Evolutionary conservation across 2,797 vertebrate species (phyloP).

Genomic region (Serranus cabrilla): DNA sequence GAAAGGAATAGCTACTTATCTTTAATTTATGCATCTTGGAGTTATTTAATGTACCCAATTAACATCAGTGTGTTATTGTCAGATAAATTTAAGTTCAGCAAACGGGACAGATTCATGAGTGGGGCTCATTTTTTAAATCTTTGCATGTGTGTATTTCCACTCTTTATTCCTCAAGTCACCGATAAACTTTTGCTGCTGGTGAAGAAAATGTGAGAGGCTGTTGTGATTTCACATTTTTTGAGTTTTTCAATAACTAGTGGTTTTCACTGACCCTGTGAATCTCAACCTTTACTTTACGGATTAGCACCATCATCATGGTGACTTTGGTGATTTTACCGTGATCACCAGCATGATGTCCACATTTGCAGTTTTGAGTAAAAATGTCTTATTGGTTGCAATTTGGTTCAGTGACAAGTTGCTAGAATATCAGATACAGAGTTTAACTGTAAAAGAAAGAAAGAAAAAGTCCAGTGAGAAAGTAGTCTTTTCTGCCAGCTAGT

Average conservation of each 20-base stretch:
- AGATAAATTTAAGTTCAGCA: constrained; percentile 3
- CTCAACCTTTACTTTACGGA: background rate
- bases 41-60: constrained; percentile 31
- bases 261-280: background rate
- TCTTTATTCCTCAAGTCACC: background rate
- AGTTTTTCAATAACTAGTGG: background rate
- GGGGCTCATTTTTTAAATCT: background rate
- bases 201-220: background rate
- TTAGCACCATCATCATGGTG: background rate
- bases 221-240: background rate
- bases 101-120: background rate
- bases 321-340: background rate
- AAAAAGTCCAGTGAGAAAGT: too few species aligned
- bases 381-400: background rate
- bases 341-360: background rate
- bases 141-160: background rate
- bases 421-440: too few species aligned
- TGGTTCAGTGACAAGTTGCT: too few species aligned
- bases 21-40: constrained; percentile 22
- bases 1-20: constrained; percentile 23
- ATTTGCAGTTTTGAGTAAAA: background rate
- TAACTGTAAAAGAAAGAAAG: too few species aligned
- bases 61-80: background rate
- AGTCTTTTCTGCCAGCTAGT: too few species aligned
- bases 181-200: background rate